Evolutionary conservation across 92 coral and sea anemone species (phyloP), one percentile per base, ranked within the genome.

Genomic region (Virgularia gustaviana): DNA sequence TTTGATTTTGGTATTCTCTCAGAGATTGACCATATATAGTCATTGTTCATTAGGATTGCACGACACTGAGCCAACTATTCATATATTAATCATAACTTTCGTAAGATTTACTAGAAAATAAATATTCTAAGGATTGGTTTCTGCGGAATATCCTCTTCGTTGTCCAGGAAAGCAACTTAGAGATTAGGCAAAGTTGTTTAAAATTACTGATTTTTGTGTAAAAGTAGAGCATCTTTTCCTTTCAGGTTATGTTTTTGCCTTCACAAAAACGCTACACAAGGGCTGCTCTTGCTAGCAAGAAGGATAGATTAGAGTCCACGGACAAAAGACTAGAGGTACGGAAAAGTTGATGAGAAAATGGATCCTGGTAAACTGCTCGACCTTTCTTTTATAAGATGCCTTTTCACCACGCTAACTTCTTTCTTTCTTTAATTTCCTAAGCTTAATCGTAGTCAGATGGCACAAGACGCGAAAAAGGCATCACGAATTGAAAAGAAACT

Each of bases 261-360:
- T 83, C 98, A 25, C 98, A 92, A 72, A 95, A 89, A 79, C 75
- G 98, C 57, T 92, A 79, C 71, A 92, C 98, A 2, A 77, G 98
- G 49, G 98, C 98, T 16, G 98, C 98, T 12, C 81, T 92, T 63
- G 98, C 98, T 38, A 92, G 96, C 68, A 92, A 92, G 64, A 92
- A 92, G 65, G 98, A 92, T 82, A 81, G 96, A 73, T 73, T 92
- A 57, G 98, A 92, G 64, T 92, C 98, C 11, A 57, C 85, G 58
- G 98, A 92, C 63, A 92, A 92, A 72, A 80, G 90, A 3, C 85
- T 92, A 15, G 98, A 89, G 96, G 98, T 92, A 58, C 12, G 18
- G 18, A 39, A 61, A 13, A 16, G 68, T 32, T 61, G n/a, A 27
- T 16, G 24, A 29, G n/a, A 30, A 31, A 27, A 31, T 6, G 4